Evolutionary conservation across 2,888 invertebrate genomes (phyloP).

Genomic region (Maniola hyperantus): DNA sequence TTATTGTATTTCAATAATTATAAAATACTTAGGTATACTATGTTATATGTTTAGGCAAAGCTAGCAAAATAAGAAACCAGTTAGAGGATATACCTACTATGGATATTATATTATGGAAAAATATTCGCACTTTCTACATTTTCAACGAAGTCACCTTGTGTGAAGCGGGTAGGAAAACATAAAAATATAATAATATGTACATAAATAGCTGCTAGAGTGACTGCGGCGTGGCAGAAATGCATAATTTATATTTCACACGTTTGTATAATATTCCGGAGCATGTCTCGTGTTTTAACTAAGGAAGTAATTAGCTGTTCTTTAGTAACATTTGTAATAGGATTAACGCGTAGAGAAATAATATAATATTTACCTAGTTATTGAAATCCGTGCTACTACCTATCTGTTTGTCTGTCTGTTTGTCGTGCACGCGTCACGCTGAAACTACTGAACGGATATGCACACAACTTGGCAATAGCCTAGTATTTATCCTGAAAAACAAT

Average conservation of each 20-base stretch:
- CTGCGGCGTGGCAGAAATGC: conserved; percentile 30
- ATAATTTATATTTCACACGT: conserved; percentile 36
- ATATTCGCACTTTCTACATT: background rate
- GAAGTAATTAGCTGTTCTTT: conserved; percentile 44
- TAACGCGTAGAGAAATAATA: conserved; percentile 21
- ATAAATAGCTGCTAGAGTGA: background rate
- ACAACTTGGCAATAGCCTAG: too few relatives aligned
- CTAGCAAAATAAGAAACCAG: too few relatives aligned
- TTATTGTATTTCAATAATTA: too few relatives aligned
- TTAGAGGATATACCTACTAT: too few relatives aligned
- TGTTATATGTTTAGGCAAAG: too few relatives aligned
- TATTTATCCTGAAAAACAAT: too few relatives aligned
- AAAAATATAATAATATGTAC: background rate
- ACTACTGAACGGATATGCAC: too few relatives aligned
- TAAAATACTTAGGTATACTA: too few relatives aligned
- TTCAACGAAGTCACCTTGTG: background rate
- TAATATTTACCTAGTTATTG: conserved; percentile 25
- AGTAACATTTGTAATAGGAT: conserved; percentile 28
- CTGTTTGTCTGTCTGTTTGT: too few relatives aligned
- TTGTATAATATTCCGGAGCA: conserved; percentile 42
- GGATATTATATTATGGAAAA: too few relatives aligned
- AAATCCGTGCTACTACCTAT: background rate
- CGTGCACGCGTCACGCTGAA: too few relatives aligned
- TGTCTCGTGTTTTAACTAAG: conserved; percentile 40
- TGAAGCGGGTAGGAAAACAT: background rate